phyloP scores from a whole-genome alignment of 2,888 invertebrate species.

The Andrena camellia region DNA sequence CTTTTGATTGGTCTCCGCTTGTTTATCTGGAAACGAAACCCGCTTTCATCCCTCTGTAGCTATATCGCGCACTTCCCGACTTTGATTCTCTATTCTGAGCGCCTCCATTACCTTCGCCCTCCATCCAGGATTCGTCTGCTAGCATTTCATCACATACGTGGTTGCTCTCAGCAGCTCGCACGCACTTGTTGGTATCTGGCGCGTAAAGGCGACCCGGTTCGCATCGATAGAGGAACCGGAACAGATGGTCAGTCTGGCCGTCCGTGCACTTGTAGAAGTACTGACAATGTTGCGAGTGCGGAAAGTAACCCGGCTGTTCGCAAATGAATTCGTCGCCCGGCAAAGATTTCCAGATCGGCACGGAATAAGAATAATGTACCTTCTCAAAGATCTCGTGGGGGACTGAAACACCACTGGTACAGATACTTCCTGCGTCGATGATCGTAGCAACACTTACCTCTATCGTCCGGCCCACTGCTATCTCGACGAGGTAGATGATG shows the following conservation, averaged over 20 bases:
- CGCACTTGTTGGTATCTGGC: neutral
- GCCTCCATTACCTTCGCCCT: too few species aligned
- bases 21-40: too few species aligned
- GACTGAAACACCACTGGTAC: neutral
- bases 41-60: too few species aligned
- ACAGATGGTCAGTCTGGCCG: neutral
- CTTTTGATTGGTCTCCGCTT: too few species aligned
- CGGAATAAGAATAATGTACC: neutral
- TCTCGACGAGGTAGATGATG: neutral
- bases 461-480: neutral
- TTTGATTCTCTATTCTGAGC: too few species aligned
- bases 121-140: too few species aligned
- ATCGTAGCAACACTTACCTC: neutral
- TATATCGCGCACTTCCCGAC: too few species aligned
- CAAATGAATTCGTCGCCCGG: conserved; percentile 21
- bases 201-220: conserved; percentile 19
- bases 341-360: neutral
- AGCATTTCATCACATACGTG: conserved; percentile 1
- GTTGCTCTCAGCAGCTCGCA: neutral
- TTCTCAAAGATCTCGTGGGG: neutral
- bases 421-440: neutral
- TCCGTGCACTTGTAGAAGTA: conserved; percentile 29
- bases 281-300: conserved; percentile 25
- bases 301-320: conserved; percentile 9
- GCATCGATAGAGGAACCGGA: conserved; percentile 22